Conservation (phyloP, 2,113 vertebrate species). For the Ellobius talpinus region DNA sequence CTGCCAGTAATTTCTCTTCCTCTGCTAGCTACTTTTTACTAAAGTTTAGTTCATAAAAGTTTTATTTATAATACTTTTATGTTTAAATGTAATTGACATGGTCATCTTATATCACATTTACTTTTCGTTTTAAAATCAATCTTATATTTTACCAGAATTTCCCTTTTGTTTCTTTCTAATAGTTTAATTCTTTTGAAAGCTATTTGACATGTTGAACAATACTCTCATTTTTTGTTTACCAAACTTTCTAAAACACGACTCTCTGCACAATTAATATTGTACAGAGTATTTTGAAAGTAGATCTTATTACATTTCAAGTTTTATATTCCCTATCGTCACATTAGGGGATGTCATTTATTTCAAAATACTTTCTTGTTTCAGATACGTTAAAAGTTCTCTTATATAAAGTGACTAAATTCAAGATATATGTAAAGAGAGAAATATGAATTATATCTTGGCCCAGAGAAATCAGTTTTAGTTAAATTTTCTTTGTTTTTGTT, state of each 20-base stretch:
- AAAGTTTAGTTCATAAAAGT: not conserved
- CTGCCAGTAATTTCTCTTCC: not conserved
- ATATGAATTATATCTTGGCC: not conserved
- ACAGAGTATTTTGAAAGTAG: not conserved
- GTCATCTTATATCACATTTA: not conserved
- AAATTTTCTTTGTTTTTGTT: conserved; percentile 3
- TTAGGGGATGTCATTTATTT: not conserved
- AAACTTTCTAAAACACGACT: conserved; percentile 39
- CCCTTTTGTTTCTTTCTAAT: not conserved
- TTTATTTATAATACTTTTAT: conserved; percentile 10
- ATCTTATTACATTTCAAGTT: conserved; percentile 39
- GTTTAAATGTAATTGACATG: not conserved
- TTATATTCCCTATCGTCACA: not conserved
- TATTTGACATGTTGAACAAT: not conserved
- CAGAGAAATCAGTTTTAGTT: conserved; percentile 41
- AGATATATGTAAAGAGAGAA: not conserved
- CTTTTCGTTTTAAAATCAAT: not conserved
- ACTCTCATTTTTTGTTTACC: not conserved
- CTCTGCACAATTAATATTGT: conserved; percentile 38
- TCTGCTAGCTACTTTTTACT: not conserved
- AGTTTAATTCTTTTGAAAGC: conserved; percentile 8
- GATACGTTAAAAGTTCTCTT: conserved; percentile 1
- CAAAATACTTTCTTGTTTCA: conserved; percentile 6
- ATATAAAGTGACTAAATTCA: not conserved
- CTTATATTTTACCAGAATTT: not conserved